Percentiles rank a stretch among this genome's conserved stretches.
Evolutionary conservation across 1,140 invertebrate genomes (phyloP).

Genomic region (Trypoxylus dichotomus): DNA sequence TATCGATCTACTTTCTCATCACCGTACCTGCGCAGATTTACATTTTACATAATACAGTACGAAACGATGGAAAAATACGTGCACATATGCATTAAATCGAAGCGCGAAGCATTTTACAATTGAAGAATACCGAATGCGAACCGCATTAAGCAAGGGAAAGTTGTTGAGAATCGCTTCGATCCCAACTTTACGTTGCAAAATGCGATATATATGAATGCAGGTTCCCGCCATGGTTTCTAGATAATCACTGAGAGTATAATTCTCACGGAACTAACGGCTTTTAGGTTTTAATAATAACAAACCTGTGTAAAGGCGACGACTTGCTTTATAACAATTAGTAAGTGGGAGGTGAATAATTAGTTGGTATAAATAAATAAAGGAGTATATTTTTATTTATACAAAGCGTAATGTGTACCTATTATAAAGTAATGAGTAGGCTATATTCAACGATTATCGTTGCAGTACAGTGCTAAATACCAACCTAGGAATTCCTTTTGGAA

Average conservation of each 20-base stretch:
- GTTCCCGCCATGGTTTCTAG: background rate
- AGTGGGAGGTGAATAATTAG: background rate
- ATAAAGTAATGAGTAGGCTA: too few species aligned
- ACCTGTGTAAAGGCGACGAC: background rate
- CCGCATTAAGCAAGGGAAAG: background rate
- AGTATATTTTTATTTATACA: background rate
- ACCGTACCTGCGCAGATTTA: background rate
- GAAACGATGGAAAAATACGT: background rate
- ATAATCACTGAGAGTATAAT: background rate
- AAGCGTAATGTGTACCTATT: too few species aligned
- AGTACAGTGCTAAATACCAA: too few species aligned
- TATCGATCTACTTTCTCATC: background rate
- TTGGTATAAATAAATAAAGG: background rate
- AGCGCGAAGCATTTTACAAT: background rate
- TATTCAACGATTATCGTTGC: too few species aligned
- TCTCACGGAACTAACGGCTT: background rate
- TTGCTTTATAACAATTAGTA: background rate
- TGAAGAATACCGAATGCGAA: background rate
- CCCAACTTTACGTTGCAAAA: background rate
- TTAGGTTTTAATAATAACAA: background rate
- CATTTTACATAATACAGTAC: background rate
- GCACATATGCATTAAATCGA: background rate
- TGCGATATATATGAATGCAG: background rate
- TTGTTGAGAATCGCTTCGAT: background rate
- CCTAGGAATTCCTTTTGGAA: too few species aligned